Base-by-base conservation (phyloP, 2,888 invertebrate genomes). In the Nesidiocoris tenuis region DNA sequence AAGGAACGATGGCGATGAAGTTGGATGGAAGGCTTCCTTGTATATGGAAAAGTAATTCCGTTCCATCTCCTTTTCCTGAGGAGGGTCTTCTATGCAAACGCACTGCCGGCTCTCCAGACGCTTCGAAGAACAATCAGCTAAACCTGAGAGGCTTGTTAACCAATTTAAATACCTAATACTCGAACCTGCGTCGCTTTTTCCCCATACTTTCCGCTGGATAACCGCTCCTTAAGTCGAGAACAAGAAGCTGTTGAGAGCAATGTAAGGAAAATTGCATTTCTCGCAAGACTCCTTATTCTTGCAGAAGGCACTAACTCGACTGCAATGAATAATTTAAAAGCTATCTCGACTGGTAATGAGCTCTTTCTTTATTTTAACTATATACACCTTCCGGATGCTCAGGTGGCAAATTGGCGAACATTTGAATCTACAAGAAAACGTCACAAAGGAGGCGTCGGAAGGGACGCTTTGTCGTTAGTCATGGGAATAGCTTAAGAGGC, bases 81-180 rank as follows among this genome's bases (percentile, higher is more conserved):
- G 24, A 0, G 19, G 39, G 39, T 2, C 12, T 9, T 61, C 18
- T n/a, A 39, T 24, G 25, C 25, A 19, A 65, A 65, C 65, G 65
- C 65, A 25, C 25, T n/a, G 39, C 22, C 67, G 54, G 54, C 55
- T n/a, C n/a, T n/a, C n/a, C n/a, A 22, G 67, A 55, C 54, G 55
- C n/a, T 55, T 65, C 25, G 25, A 9, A 39, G 54, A 54, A 67
- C 67, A 67, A 67, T 67, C 67, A 67, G 55, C 67, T 65, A 39
- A 65, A 39, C 55, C 56, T 19, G 67, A 56, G 55, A 39, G 55
- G 54, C 67, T 55, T 56, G 55, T 65, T 56, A 67, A 67, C 67
- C 67, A 67, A 67, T 67, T 67, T 67, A 67, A 67, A 67, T 67
- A 67, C 55, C 67, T 67, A 67, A 67, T 67, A 67, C 67, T 16